A percentile compares a stretch with the other conserved stretches of the same genome.
phyloP scores from a whole-genome alignment of 2,113 vertebrate genomes.

The Oryzias curvinotus region DNA sequence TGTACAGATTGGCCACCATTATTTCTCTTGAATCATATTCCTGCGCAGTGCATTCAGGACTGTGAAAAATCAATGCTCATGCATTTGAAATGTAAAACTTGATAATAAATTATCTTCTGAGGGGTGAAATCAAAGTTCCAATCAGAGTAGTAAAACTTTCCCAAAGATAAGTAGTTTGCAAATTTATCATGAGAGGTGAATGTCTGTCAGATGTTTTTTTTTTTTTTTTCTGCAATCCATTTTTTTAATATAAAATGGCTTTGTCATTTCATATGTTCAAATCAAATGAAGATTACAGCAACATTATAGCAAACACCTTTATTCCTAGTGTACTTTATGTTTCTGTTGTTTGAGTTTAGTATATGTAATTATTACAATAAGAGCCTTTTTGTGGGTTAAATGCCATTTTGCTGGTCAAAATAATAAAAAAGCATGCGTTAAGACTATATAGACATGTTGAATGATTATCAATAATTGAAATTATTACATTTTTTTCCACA shows the following conservation, averaged over 20 bases:
- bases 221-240: neutral
- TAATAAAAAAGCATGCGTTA: no score
- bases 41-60: constrained; percentile 36
- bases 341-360: neutral
- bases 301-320: neutral
- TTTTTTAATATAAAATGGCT: neutral
- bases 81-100: constrained; percentile 67
- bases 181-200: constrained; percentile 11
- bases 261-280: constrained; percentile 15
- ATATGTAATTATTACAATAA: no score
- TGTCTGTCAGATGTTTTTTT: constrained; percentile 13
- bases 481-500: no score
- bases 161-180: constrained; percentile 15
- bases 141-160: constrained; percentile 31
- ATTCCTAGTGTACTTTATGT: neutral
- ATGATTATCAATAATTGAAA: no score
- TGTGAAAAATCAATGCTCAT: constrained; percentile 64
- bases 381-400: no score
- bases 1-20: constrained; percentile 58
- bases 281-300: constrained; percentile 1
- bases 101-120: constrained; percentile 48
- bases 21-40: constrained; percentile 59
- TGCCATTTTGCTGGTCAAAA: no score
- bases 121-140: constrained; percentile 51
- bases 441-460: no score